Conservation (phyloP, 2,888 invertebrate genomes). For the Microctonus hyperodae region DNA sequence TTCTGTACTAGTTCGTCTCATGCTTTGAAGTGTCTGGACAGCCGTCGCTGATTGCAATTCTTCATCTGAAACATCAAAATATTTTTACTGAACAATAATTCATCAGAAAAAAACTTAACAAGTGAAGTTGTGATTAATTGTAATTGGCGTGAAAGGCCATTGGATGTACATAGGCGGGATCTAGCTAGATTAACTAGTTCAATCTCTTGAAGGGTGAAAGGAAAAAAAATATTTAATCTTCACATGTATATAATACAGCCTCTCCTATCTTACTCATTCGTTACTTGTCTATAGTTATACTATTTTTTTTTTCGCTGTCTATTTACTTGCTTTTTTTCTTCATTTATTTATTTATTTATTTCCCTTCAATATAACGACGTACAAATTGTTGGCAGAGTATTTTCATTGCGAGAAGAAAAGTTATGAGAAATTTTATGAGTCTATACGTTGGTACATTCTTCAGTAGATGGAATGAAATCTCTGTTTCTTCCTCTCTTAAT, state of each 20-base stretch:
- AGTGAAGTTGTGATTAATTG: not conserved
- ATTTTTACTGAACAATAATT: not conserved
- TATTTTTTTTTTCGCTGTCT: conserved; percentile 22
- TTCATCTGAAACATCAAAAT: conserved; percentile 46
- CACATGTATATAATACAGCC: no score
- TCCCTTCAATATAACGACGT: not conserved
- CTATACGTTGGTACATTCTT: conserved; percentile 7
- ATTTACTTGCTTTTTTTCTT: no score
- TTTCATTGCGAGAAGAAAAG: conserved; percentile 37
- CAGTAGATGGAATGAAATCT: not conserved
- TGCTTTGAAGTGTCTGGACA: conserved; percentile 37
- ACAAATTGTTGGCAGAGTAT: conserved; percentile 2
- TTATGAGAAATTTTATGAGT: conserved; percentile 33
- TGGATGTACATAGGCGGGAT: conserved; percentile 25
- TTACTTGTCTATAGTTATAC: conserved; percentile 4
- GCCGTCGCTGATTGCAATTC: conserved; percentile 48
- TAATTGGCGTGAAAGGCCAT: not conserved
- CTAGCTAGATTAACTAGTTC: no score
- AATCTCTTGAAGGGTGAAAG: not conserved
- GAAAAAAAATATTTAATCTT: conserved; percentile 31
- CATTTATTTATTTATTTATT: not conserved
- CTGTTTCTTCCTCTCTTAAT: not conserved
- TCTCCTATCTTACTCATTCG: not conserved
- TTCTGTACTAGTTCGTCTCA: conserved; percentile 40
- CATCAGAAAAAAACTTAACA: no score